Evolutionary conservation across 2,888 invertebrate genomes (phyloP).

Genomic region (Ceriagrion tenellum): DNA sequence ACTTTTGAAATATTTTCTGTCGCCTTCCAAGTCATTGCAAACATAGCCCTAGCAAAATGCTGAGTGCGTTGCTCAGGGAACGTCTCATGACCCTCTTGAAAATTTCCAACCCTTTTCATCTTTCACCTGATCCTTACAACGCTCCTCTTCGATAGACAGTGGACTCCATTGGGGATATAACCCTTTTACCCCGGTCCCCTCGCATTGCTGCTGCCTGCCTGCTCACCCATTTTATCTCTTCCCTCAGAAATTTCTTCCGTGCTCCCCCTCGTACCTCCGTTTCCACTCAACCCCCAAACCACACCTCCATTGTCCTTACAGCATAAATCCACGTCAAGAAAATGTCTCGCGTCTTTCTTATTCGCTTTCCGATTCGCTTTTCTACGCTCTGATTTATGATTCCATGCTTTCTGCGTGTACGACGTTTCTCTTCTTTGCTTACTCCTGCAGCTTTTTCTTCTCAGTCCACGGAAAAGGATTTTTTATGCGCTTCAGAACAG

Average conservation of each 20-base stretch:
- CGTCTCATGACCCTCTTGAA: too few species aligned
- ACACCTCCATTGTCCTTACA: not conserved
- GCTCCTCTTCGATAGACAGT: not conserved
- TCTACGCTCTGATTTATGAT: constrained; percentile 42
- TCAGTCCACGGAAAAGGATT: not conserved
- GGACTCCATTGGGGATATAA: not conserved
- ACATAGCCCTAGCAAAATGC: too few species aligned
- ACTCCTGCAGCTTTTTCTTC: not conserved
- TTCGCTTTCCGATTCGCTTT: constrained; percentile 50
- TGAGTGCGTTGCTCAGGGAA: too few species aligned
- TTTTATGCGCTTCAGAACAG: not conserved
- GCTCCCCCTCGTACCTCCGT: not conserved
- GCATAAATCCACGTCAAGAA: constrained; percentile 50
- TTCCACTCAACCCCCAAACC: not conserved
- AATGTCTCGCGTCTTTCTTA: constrained; percentile 34
- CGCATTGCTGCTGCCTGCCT: not conserved
- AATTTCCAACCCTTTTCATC: not conserved
- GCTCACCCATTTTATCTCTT: constrained; percentile 10
- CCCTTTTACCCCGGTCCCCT: not conserved
- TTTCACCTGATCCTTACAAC: not conserved
- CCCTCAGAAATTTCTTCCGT: not conserved
- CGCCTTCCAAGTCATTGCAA: too few species aligned
- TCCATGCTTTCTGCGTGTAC: constrained; percentile 11
- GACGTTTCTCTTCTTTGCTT: not conserved
- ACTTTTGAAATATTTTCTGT: too few species aligned